Conservation (phyloP, 2,888 invertebrate species). For the Drosophila pegasa region DNA sequence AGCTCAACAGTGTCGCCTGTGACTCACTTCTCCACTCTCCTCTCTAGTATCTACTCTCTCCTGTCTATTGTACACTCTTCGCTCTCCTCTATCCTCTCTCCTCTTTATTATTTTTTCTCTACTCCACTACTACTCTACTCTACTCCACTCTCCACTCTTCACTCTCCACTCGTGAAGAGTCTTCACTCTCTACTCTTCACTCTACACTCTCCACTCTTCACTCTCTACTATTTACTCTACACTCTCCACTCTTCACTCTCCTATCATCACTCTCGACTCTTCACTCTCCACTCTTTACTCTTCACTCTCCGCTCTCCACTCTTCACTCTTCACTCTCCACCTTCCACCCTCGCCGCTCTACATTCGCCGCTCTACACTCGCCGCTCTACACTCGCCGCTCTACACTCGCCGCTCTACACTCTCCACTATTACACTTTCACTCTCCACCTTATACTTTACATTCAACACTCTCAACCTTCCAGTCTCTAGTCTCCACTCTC, state of each 20-base stretch:
- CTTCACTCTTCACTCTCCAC: not conserved
- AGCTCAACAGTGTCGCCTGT: constrained; percentile 13
- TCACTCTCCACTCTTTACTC: not conserved
- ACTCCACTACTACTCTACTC: not conserved
- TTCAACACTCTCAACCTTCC: too few species aligned
- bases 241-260: not conserved
- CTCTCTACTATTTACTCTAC: not conserved
- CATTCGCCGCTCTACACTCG: not conserved
- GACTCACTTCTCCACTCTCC: constrained; percentile 9
- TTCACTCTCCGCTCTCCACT: not conserved
- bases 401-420: not conserved
- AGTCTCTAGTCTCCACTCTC: too few species aligned
- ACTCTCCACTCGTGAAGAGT: not conserved
- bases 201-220: not conserved
- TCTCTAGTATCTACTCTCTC: not conserved
- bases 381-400: not conserved
- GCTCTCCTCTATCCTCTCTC: not conserved
- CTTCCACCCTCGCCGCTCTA: not conserved
- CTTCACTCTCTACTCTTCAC: not conserved
- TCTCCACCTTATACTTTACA: too few species aligned
- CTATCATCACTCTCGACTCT: not conserved
- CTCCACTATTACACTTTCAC: too few species aligned
- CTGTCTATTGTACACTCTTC: not conserved
- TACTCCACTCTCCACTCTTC: not conserved
- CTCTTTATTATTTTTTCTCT: not conserved